These are phyloP conservation scores for Holothuria glaberrima DNA, from an alignment of 35 echinoderm and acorn worm genomes.

Conservation along the genomic window DNA sequence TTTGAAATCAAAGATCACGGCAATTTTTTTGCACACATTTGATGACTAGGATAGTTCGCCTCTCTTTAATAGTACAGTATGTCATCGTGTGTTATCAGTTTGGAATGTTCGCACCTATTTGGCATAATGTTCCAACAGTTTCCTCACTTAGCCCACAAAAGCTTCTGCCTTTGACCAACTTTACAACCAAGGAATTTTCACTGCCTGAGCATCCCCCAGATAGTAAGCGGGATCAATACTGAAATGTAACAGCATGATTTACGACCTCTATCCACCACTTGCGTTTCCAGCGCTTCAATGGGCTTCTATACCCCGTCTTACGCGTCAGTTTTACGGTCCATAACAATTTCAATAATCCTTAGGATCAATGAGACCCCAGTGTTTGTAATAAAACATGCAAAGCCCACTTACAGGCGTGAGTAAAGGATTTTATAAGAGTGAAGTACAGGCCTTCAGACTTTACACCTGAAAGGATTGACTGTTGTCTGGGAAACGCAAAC, in stretches of 20 bases:
- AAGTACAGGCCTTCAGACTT: conserved; percentile 25
- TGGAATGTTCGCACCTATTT: no score
- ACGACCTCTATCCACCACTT: not conserved
- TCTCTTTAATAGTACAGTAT: no score
- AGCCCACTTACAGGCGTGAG: conserved; percentile 28
- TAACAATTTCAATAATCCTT: conserved; percentile 41
- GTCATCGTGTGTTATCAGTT: no score
- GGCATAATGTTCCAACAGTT: no score
- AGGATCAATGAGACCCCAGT: conserved; percentile 32
- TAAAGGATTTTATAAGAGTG: conserved; percentile 35
- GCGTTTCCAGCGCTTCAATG: conserved; percentile 12
- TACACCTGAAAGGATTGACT: conserved; percentile 29
- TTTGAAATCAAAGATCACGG: no score
- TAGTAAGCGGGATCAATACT: no score
- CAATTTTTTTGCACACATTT: no score
- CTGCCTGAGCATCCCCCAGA: no score
- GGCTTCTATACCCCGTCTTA: not conserved
- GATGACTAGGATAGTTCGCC: no score
- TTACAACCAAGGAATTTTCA: no score
- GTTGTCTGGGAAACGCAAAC: conserved; percentile 38
- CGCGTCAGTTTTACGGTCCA: conserved; percentile 15
- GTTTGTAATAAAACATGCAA: conserved; percentile 38
- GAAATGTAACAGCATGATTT: conserved; percentile 8
- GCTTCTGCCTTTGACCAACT: no score
- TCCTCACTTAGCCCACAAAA: no score